phyloP scores from a whole-genome alignment of 1,140 invertebrate genomes.

The Brachionus paranguensis region DNA sequence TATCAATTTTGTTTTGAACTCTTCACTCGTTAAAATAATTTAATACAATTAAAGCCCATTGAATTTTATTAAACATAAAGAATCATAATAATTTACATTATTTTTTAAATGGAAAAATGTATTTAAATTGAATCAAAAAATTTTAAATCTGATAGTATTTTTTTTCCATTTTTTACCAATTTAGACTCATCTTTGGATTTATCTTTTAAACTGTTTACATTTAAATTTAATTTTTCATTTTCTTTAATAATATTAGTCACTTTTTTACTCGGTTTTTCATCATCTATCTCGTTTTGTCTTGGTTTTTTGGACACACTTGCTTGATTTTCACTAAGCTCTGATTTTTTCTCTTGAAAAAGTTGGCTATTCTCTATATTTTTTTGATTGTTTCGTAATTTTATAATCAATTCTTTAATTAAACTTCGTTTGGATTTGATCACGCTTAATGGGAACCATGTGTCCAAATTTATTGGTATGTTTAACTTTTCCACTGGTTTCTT shows the following conservation, averaged over 20 bases:
- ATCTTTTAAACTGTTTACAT: background rate
- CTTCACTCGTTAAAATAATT: too few species aligned
- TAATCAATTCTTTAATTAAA: background rate
- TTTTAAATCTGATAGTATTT: background rate
- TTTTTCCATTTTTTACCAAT: background rate
- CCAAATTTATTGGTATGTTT: background rate
- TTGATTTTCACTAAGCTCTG: background rate
- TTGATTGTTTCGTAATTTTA: background rate
- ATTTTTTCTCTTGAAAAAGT: background rate
- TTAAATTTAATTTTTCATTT: background rate
- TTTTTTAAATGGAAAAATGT: background rate
- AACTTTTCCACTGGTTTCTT: background rate
- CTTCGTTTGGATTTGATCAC: background rate
- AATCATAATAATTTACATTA: background rate
- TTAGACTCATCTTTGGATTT: background rate
- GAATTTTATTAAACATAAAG: background rate
- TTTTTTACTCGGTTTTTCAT: background rate
- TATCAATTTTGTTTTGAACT: too few species aligned
- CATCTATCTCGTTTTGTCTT: background rate
- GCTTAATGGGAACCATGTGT: background rate
- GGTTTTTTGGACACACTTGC: background rate
- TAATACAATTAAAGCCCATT: background rate
- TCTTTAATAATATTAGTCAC: background rate
- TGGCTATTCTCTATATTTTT: background rate
- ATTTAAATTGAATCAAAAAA: background rate